Percentiles rank a stretch among this genome's conserved stretches.
These are phyloP conservation scores for Cryptus armator DNA, from an alignment of 2,888 invertebrate genomes.

Conservation along the genomic window DNA sequence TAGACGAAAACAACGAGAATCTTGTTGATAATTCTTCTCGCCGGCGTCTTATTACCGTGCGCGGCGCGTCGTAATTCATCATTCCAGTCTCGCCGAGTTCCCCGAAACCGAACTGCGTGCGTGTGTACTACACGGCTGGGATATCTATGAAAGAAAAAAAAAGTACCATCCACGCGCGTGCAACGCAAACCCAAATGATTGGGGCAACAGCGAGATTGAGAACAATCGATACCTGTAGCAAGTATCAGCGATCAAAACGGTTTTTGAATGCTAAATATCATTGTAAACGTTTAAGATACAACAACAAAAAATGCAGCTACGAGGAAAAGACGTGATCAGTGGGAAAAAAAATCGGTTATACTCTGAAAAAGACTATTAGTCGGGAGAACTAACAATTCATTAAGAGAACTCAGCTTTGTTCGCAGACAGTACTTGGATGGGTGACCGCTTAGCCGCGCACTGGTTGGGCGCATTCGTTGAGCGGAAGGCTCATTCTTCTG, in stretches of 20 bases:
- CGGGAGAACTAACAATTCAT: too few relatives aligned
- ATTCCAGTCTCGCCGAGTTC: slow-evolving; percentile 54
- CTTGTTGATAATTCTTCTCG: slow-evolving; percentile 33
- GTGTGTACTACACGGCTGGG: neutral
- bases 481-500: too few relatives aligned
- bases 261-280: neutral
- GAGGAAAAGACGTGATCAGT: too few relatives aligned
- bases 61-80: slow-evolving; percentile 62
- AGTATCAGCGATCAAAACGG: neutral
- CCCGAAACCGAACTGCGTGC: slow-evolving; percentile 6
- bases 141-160: neutral
- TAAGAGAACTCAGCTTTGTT: too few relatives aligned
- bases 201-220: slow-evolving; percentile 61
- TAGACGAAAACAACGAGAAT: slow-evolving; percentile 24
- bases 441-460: too few relatives aligned
- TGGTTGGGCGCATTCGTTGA: too few relatives aligned
- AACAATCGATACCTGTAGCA: slow-evolving; percentile 31
- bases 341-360: too few relatives aligned
- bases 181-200: slow-evolving; percentile 38
- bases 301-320: too few relatives aligned
- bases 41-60: slow-evolving; percentile 59
- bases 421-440: too few relatives aligned
- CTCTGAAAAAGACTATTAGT: too few relatives aligned
- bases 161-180: slow-evolving; percentile 45
- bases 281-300: neutral